Evolutionary conservation across 2,888 invertebrate species (phyloP), one percentile per base, ranked within the genome.

Genomic region (Agrenia bidenticulata): DNA sequence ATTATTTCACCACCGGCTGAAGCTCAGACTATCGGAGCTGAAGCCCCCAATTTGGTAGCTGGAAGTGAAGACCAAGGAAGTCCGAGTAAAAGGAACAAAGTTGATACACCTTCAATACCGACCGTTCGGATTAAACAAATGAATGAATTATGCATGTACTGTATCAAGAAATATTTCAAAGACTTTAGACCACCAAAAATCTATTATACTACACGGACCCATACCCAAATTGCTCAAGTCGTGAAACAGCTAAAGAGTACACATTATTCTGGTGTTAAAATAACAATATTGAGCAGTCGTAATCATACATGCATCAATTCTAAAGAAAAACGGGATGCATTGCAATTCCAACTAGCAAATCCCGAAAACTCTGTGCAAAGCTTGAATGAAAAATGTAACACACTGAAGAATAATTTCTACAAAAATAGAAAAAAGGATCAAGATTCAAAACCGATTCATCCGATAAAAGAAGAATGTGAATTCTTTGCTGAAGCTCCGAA

Each of bases 161-260:
- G 72, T 23, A 50, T 59, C 0, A 64, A 53, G 53, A 64, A 26
- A 19, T 27, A 64, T 27, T 39, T 51, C 19, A 61, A 64, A 15
- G 21, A 9, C 1, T 41, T 26, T 2, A 11, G 56, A 1, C 61
- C 66, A 0, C 73, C 73, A 15, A 51, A n/a, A 42, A 70, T 73
- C 32, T 69, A 65, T 24, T 75, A 72, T 50, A 61, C 68, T 1
- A 71, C 73, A 2, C 53, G 75, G 32, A 75, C 75, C 1, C 72
- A 70, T 53, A 62, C 67, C 1, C 73, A 75, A 61, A 69, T 75
- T 2, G 27, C 64, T 1, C 68, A 69, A 42, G 73, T 73, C n/a
- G 66, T 71, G 1, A 67, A 66, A 15, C 71, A 75, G 58, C 21
- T 75, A 1, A 69, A 69, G 53, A 15, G 11, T 2, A 68, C 73